Evolutionary conservation across 2,888 invertebrate species (phyloP).

Genomic region (Eupithecia inturbata): DNA sequence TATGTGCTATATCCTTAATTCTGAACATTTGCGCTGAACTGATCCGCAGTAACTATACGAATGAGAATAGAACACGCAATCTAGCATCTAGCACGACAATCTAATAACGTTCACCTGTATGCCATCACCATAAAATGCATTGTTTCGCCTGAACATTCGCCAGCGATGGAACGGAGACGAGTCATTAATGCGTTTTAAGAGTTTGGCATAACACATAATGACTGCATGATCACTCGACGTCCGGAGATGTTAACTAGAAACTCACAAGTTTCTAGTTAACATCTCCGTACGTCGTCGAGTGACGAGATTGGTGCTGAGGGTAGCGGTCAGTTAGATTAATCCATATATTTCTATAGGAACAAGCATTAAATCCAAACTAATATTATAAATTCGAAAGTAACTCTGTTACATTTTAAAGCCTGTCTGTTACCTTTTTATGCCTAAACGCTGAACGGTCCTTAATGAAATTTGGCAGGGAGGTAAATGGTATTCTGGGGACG

Average conservation of each 20-base stretch:
- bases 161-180: slow-evolving; percentile 24
- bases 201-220: not conserved
- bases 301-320: no score
- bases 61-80: slow-evolving; percentile 28
- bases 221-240: no score
- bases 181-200: slow-evolving; percentile 5
- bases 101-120: slow-evolving; percentile 49
- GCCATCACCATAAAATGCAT: slow-evolving; percentile 39
- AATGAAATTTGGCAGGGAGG: no score
- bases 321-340: no score
- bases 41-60: not conserved
- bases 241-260: no score
- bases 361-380: no score
- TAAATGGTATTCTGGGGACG: no score
- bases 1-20: not conserved
- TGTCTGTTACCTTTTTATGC: no score
- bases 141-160: slow-evolving; percentile 51
- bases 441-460: no score
- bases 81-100: slow-evolving; percentile 42
- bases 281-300: not conserved
- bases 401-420: no score
- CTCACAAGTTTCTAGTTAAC: not conserved
- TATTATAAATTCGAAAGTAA: no score
- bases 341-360: not conserved
- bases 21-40: not conserved